Base-by-base conservation (phyloP, 2,113 vertebrate genomes). In the Pelecanus crispus region DNA sequence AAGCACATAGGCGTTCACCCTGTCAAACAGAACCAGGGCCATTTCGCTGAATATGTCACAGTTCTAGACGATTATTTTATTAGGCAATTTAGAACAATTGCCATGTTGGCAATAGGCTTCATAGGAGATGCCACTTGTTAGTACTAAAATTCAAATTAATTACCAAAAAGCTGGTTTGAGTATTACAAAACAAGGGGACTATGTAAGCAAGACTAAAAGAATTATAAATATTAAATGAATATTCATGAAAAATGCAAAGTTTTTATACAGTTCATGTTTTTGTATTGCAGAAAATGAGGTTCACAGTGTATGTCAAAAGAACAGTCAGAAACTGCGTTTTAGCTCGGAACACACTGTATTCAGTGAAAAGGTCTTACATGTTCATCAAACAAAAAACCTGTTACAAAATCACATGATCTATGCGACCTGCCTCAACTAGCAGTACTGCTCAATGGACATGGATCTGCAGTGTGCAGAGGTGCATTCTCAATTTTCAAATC, bases 201-300 rank as follows among this genome's bases (percentile, higher is more conserved):
- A 49, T n/a, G 59, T 77, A 73, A 87, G 78, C 58, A 80, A 90
- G 74, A 49, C 34, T 63, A 82, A 95, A 96, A 92, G 83, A 90
- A 94, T 75, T 85, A 82, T 90, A 92, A 91, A 90, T 94, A 96
- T 93, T 93, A 82, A 68, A 92, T 90, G 81, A 85, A 88, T 94
- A 80, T 91, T 95, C 90, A 93, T 95, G 18, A 72, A 90, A 95
- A 79, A 91, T 72, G 89, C 78, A 89, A 47, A 63, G 50, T 87
- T 84, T 92, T 84, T 19, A 65, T n/a, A 56, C 44, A n/a, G 40
- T 80, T 86, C 26, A 7, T 70, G 58, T 2, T 90, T 95, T 62
- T 49, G 61, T 62, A 40, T 24, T 0, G 0, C 38, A 77, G 86
- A 81, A 91, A 83, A 82, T 32, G 24, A 87, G 84, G 52, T 94